Conservation (phyloP, 2,797 vertebrate species). For the Pseudocheirus occidentalis region DNA sequence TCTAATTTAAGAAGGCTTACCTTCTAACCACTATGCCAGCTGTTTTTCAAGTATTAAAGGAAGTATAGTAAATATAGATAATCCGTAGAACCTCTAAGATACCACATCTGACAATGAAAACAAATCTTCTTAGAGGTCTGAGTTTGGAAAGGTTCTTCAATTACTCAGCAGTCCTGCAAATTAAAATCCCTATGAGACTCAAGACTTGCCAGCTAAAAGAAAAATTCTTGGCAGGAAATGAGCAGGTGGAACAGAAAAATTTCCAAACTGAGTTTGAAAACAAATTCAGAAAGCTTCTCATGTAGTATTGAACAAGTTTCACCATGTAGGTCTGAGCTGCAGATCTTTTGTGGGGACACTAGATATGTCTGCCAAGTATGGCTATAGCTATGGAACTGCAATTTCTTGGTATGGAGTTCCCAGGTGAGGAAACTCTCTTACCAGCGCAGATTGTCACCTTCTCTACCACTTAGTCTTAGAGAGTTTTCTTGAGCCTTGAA, state of each 20-base stretch:
- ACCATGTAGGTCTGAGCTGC: background rate
- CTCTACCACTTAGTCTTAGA: background rate
- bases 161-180: conserved; percentile 54
- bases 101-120: background rate
- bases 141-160: conserved; percentile 54
- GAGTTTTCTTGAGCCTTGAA: background rate
- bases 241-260: conserved; percentile 64
- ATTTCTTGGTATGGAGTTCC: background rate
- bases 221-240: conserved; percentile 43
- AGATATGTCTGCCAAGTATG: background rate
- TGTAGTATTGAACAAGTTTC: background rate
- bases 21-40: background rate
- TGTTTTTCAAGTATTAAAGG: background rate
- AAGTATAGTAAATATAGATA: background rate
- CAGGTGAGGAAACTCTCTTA: background rate
- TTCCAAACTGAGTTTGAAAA: conserved; percentile 62
- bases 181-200: conserved; percentile 48
- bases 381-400: background rate
- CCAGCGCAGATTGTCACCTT: background rate
- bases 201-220: conserved; percentile 49
- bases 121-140: background rate
- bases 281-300: conserved; percentile 44
- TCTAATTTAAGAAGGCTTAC: background rate
- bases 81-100: background rate
- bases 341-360: background rate